A percentile compares a stretch with the other conserved stretches of the same genome.
Evolutionary conservation across 2,113 vertebrate genomes (phyloP).

Genomic region (Melanerpes formicivorus): DNA sequence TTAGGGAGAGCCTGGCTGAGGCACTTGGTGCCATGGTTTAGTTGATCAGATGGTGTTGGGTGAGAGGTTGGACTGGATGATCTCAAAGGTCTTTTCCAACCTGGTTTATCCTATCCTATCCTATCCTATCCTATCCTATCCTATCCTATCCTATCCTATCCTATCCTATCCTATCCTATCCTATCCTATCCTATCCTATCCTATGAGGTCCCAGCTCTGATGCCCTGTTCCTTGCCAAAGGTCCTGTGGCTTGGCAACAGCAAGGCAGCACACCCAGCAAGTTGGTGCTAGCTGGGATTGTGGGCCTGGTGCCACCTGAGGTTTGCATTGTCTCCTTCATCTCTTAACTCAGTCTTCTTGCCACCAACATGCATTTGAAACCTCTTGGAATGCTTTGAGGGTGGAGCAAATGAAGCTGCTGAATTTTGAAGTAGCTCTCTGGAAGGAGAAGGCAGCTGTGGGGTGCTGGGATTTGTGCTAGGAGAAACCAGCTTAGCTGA

Average conservation of each 20-base stretch:
- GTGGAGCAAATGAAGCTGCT: background rate
- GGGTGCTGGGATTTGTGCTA: background rate
- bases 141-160: no score
- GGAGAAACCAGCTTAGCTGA: background rate
- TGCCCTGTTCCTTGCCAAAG: background rate
- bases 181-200: no score
- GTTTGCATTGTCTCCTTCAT: background rate
- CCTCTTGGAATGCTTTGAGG: background rate
- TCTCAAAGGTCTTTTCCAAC: no score
- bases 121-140: no score
- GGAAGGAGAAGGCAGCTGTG: background rate
- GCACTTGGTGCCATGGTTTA: no score
- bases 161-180: no score
- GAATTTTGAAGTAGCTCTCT: background rate
- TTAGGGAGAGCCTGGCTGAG: no score
- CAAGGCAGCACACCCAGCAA: background rate
- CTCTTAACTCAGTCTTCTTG: background rate
- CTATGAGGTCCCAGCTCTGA: background rate
- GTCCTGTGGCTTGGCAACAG: background rate
- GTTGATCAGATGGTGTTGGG: no score
- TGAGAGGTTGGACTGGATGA: no score
- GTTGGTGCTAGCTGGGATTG: background rate
- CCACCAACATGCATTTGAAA: accelerated
- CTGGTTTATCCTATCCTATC: no score
- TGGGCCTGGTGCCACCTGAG: background rate